Evolutionary conservation across 2,113 vertebrate genomes (phyloP).

Genomic region (Halcyon malimbica): DNA sequence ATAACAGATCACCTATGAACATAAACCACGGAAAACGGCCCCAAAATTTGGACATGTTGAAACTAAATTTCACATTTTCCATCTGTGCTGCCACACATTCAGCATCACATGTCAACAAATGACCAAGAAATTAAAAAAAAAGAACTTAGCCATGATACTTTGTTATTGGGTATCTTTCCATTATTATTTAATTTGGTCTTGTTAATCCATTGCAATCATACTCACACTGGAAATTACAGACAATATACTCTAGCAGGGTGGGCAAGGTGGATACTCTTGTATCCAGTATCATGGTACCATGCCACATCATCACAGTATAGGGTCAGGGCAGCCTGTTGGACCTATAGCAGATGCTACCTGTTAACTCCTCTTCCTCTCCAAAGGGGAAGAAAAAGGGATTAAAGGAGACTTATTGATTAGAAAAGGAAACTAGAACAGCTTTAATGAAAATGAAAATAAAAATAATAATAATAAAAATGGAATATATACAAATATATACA

Average conservation of each 20-base stretch:
- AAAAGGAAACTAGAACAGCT: too few species aligned
- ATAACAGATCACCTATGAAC: neutral
- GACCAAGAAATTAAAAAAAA: neutral
- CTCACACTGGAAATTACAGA: neutral
- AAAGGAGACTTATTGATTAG: too few species aligned
- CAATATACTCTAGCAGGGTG: neutral
- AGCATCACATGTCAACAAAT: neutral
- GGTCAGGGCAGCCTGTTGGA: too few species aligned
- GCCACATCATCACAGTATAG: neutral
- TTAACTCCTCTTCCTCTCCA: too few species aligned
- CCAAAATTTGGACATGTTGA: neutral
- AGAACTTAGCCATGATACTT: too few species aligned
- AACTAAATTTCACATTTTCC: neutral
- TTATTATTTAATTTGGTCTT: neutral
- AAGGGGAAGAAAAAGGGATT: too few species aligned
- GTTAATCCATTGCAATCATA: neutral
- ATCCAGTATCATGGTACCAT: neutral
- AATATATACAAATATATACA: too few species aligned
- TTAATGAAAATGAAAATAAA: too few species aligned
- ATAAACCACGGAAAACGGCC: accelerated
- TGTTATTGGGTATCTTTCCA: neutral
- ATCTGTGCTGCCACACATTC: neutral
- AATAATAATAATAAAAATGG: too few species aligned
- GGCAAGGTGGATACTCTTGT: neutral
- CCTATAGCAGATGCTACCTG: too few species aligned